A percentile compares a stretch with the other conserved stretches of the same genome.
Conservation (phyloP, 2,888 invertebrate genomes). For the Cloeon dipterum region DNA sequence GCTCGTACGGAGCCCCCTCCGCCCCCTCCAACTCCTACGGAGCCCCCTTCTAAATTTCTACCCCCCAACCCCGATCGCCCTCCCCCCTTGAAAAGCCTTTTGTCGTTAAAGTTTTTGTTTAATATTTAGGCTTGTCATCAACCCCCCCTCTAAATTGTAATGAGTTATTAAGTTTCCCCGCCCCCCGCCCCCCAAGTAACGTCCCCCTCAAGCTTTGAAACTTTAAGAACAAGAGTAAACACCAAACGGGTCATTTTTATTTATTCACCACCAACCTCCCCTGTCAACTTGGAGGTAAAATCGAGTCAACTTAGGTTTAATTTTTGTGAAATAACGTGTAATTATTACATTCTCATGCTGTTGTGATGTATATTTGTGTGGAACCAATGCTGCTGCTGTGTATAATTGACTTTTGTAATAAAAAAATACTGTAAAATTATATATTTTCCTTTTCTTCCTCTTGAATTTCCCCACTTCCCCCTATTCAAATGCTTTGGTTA, state of each 20-base stretch:
- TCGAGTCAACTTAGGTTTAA: no score
- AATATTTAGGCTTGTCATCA: no score
- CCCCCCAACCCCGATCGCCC: no score
- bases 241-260: slow-evolving; percentile 1
- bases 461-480: no score
- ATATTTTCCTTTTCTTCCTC: background rate
- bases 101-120: no score
- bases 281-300: no score
- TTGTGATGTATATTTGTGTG: background rate
- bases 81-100: no score
- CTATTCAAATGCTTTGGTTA: no score
- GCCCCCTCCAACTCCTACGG: slow-evolving; percentile 47
- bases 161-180: no score
- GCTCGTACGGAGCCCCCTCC: slow-evolving; percentile 32
- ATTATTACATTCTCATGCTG: background rate
- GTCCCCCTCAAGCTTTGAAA: slow-evolving; percentile 15
- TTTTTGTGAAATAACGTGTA: no score
- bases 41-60: slow-evolving; percentile 27
- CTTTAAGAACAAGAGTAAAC: slow-evolving; percentile 14
- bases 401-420: background rate
- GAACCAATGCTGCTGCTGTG: background rate
- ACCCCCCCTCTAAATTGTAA: no score
- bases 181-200: slow-evolving; percentile 14
- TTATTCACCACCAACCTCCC: no score
- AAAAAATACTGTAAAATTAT: background rate